These are phyloP conservation scores for Thripadectes ignobilis DNA, from an alignment of 2,797 vertebrate species.

Conservation along the genomic window DNA sequence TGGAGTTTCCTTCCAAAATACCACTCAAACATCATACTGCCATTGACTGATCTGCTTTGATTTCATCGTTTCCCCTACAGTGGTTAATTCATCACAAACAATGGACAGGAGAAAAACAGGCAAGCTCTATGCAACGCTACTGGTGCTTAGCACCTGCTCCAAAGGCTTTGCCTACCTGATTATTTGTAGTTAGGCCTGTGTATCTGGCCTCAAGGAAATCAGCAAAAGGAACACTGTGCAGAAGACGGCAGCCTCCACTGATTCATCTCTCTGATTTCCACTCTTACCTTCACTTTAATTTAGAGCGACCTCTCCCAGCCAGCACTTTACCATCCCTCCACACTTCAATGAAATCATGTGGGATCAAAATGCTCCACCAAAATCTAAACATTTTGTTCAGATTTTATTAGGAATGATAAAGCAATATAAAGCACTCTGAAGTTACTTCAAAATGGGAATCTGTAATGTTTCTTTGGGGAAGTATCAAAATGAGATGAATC, in stretches of 20 bases:
- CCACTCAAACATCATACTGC: not conserved
- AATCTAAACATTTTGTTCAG: slow-evolving; percentile 1
- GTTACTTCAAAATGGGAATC: not conserved
- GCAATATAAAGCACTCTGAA: not conserved
- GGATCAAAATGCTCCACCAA: not conserved
- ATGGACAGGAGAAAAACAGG: accelerated
- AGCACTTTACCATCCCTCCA: not conserved
- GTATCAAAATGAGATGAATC: slow-evolving; percentile 14
- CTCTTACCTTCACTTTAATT: not conserved
- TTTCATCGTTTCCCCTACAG: not conserved
- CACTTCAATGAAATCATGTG: not conserved
- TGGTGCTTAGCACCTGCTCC: not conserved
- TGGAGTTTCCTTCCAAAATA: not conserved
- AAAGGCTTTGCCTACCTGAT: not conserved
- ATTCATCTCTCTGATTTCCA: not conserved
- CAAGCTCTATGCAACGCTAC: not conserved
- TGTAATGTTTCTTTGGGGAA: not conserved
- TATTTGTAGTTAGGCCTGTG: not conserved
- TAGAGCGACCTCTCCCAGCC: accelerated
- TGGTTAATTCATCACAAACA: not conserved
- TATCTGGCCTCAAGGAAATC: not conserved
- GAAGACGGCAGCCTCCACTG: not conserved
- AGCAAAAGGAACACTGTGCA: not conserved
- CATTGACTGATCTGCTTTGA: not conserved
- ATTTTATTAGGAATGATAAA: slow-evolving; percentile 27